phyloP scores from a whole-genome alignment of 2,888 invertebrate genomes.

The Anarsia innoxiella region DNA sequence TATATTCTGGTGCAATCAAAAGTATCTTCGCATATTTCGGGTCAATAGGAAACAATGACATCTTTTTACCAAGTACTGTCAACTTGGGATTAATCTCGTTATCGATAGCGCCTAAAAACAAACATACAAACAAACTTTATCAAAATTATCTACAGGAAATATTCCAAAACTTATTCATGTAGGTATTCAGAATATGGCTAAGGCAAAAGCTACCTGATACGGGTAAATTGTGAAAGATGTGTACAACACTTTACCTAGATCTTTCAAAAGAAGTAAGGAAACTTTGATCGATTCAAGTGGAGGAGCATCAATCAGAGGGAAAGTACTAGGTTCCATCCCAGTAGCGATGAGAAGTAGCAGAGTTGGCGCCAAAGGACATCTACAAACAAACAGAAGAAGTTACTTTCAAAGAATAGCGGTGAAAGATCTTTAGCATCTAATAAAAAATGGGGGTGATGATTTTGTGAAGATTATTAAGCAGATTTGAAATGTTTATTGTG shows the following conservation, averaged over 20 bases:
- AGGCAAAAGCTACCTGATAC: too few relatives aligned
- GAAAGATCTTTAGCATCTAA: too few relatives aligned
- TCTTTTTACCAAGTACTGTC: slow-evolving; percentile 86
- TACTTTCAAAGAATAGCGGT: too few relatives aligned
- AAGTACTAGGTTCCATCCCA: slow-evolving; percentile 86
- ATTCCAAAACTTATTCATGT: too few relatives aligned
- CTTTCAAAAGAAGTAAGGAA: slow-evolving; percentile 78
- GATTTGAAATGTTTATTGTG: too few relatives aligned
- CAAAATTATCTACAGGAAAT: too few relatives aligned
- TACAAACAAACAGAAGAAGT: slow-evolving; percentile 28
- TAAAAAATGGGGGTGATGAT: too few relatives aligned
- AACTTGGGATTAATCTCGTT: slow-evolving; percentile 75
- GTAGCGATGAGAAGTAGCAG: slow-evolving; percentile 89
- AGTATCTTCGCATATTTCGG: slow-evolving; percentile 90
- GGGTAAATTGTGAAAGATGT: too few relatives aligned
- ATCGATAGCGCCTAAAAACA: slow-evolving; percentile 78
- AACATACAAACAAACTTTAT: too few relatives aligned
- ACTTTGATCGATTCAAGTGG: slow-evolving; percentile 80
- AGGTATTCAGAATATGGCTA: too few relatives aligned
- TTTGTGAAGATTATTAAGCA: too few relatives aligned
- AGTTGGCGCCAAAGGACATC: slow-evolving; percentile 79
- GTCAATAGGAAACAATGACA: slow-evolving; percentile 94
- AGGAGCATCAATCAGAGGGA: slow-evolving; percentile 95
- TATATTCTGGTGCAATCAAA: slow-evolving; percentile 83
- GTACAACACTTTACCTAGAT: slow-evolving; percentile 78